Evolutionary conservation across 2,113 vertebrate species (phyloP).

Genomic region (Hydropotes inermis): DNA sequence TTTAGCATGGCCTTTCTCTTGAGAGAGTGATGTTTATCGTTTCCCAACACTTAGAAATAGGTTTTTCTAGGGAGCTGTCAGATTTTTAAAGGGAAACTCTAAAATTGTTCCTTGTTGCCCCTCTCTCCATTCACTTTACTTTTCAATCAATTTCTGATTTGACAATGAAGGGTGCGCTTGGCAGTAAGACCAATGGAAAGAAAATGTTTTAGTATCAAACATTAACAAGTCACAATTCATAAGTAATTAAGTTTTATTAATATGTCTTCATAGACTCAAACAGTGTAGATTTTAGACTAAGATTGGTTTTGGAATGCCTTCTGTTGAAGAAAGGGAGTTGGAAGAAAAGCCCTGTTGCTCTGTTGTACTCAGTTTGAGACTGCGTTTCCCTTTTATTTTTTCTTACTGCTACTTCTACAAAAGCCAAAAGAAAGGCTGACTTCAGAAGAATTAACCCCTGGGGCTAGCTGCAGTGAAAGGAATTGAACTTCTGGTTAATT

Average conservation of each 20-base stretch:
- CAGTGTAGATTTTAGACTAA: neutral
- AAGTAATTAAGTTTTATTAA: neutral
- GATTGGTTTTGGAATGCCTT: neutral
- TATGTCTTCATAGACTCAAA: neutral
- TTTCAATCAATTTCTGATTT: neutral
- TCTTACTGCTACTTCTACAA: neutral
- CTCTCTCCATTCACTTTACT: neutral
- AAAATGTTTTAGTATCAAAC: neutral
- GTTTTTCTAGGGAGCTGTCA: neutral
- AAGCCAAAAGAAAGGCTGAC: neutral
- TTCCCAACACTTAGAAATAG: neutral
- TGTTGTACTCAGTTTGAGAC: neutral
- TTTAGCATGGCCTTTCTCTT: neutral
- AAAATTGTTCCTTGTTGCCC: neutral
- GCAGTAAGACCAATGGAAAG: neutral
- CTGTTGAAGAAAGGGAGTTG: neutral
- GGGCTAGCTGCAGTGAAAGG: neutral
- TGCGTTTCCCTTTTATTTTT: neutral
- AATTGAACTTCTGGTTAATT: neutral
- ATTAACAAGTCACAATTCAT: neutral
- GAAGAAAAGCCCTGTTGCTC: neutral
- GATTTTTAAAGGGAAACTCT: neutral
- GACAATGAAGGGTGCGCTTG: neutral
- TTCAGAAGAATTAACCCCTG: neutral
- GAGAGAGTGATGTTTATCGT: neutral